These are phyloP conservation scores for Panulirus ornatus DNA, from an alignment of 1,140 invertebrate genomes.

Conservation along the genomic window DNA sequence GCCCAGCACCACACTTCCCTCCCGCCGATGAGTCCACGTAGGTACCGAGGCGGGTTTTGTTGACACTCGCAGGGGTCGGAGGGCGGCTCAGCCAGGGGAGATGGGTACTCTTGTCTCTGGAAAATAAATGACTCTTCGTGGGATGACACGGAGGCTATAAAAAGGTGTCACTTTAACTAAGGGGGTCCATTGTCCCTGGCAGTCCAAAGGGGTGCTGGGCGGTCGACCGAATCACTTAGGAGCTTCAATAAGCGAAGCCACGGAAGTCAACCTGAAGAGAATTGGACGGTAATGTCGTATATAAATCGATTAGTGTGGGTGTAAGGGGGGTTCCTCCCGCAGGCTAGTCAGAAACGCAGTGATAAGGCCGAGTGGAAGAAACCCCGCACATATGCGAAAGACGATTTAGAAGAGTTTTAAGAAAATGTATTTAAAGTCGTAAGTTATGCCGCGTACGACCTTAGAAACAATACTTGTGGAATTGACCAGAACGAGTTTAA, in stretches of 20 bases:
- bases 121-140: not conserved
- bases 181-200: not conserved
- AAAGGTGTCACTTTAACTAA: not conserved
- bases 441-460: too few relatives aligned
- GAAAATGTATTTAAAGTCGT: too few relatives aligned
- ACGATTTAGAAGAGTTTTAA: too few relatives aligned
- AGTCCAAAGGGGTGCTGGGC: not conserved
- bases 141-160: not conserved
- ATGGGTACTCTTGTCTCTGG: not conserved
- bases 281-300: not conserved
- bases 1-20: not conserved
- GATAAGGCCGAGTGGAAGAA: too few relatives aligned
- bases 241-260: not conserved
- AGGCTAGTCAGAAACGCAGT: too few relatives aligned
- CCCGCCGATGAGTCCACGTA: not conserved
- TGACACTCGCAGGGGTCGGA: conserved; percentile 8
- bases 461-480: too few relatives aligned
- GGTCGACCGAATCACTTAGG: not conserved
- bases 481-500: too few relatives aligned
- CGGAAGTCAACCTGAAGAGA: not conserved
- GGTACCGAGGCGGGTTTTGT: not conserved
- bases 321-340: too few relatives aligned
- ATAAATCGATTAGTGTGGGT: not conserved
- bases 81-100: not conserved
- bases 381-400: too few relatives aligned